Conservation (phyloP, 1,140 invertebrate species). For the Gonioctena quinquepunctata region DNA sequence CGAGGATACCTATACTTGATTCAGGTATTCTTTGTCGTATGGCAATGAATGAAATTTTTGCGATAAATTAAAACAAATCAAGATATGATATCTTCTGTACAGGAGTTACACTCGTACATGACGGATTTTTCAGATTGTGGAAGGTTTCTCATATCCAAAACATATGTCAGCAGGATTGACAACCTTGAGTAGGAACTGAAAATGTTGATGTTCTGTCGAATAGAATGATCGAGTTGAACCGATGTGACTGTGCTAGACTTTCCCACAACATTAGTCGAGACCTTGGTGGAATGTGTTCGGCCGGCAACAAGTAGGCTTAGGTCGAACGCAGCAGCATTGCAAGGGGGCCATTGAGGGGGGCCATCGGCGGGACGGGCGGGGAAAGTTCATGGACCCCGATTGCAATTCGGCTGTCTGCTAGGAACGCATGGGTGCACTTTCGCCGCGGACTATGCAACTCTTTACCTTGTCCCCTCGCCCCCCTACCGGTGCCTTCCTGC, state of each 20-base stretch:
- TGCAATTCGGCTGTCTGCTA: constrained; percentile 55
- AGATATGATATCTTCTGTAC: no score
- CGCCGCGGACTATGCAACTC: constrained; percentile 49
- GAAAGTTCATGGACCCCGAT: constrained; percentile 48
- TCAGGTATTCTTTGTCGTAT: no score
- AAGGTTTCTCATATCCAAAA: no score
- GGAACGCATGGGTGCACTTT: constrained; percentile 55
- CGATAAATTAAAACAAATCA: no score
- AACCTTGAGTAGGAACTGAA: no score
- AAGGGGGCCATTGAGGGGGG: constrained; percentile 30
- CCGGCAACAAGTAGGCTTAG: constrained; percentile 40
- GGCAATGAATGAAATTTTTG: no score
- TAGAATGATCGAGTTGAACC: no score
- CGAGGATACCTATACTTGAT: no score
- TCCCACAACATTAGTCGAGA: constrained; percentile 11
- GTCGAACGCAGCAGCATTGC: constrained; percentile 19
- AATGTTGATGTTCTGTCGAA: no score
- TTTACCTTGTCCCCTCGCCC: constrained; percentile 32
- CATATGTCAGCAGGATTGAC: no score
- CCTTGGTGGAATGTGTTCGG: constrained; percentile 35
- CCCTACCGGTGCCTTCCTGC: constrained; percentile 17
- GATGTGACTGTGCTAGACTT: constrained; percentile 5
- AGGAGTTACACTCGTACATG: no score
- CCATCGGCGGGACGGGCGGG: not conserved
- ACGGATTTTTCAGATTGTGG: no score